Evolutionary conservation across 2,113 vertebrate genomes (phyloP).

Genomic region (Arvicanthis niloticus): DNA sequence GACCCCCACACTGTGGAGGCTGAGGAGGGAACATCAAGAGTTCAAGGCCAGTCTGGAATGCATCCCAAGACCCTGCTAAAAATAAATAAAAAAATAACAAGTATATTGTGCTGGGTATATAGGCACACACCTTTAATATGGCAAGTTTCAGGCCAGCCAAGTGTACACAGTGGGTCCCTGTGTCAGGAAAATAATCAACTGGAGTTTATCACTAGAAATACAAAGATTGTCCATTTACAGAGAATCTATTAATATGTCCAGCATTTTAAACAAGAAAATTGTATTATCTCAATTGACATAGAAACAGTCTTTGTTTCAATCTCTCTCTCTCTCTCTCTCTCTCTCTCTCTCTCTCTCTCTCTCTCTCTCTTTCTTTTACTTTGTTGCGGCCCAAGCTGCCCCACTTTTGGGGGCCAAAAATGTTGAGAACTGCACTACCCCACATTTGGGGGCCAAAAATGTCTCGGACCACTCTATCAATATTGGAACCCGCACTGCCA

Average conservation of each 20-base stretch:
- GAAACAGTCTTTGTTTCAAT: background rate
- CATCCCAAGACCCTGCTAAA: background rate
- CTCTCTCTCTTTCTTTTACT: too few species aligned
- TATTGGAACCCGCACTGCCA: too few species aligned
- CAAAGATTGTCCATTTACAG: background rate
- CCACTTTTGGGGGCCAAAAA: too few species aligned
- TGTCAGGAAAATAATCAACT: background rate
- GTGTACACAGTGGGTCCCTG: background rate
- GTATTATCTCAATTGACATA: background rate
- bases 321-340: too few species aligned
- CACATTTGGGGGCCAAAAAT: too few species aligned
- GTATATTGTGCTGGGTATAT: background rate
- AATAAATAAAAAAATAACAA: background rate
- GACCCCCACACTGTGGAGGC: background rate
- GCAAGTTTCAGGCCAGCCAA: background rate
- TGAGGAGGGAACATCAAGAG: background rate
- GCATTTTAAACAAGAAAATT: background rate
- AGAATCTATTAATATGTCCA: background rate
- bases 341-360: too few species aligned
- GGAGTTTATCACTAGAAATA: background rate
- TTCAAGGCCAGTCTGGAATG: background rate
- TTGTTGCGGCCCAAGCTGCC: too few species aligned
- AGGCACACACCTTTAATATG: background rate
- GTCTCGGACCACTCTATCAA: too few species aligned
- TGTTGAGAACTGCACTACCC: too few species aligned